These are phyloP conservation scores for Drosophila putrida DNA, from an alignment of 2,888 invertebrate species.

Conservation along the genomic window DNA sequence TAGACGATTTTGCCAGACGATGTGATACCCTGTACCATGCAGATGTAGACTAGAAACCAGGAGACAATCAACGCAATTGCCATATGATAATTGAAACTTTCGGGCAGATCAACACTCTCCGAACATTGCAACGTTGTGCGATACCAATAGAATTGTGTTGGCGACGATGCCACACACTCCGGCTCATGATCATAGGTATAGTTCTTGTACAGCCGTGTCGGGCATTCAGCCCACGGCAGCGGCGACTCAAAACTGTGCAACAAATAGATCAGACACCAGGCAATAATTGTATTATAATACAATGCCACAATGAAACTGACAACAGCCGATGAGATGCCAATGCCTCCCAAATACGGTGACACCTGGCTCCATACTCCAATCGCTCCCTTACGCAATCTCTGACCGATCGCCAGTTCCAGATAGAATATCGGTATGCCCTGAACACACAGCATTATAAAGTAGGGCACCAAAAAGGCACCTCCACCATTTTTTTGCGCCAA, in stretches of 20 bases:
- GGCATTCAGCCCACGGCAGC: constrained; percentile 96
- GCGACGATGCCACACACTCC: constrained; percentile 93
- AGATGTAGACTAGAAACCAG: constrained; percentile 97
- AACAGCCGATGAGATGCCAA: constrained; percentile 97
- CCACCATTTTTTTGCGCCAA: constrained; percentile 97
- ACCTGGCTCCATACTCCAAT: constrained; percentile 97
- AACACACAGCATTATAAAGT: constrained; percentile 96
- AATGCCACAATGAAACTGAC: constrained; percentile 98
- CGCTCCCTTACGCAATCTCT: constrained; percentile 95
- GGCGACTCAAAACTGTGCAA: constrained; percentile 96
- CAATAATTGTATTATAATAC: constrained; percentile 99
- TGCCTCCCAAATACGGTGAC: constrained; percentile 94
- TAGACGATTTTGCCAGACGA: constrained; percentile 98
- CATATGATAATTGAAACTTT: constrained; percentile 96
- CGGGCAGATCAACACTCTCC: constrained; percentile 93
- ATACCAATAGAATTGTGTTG: constrained; percentile 98
- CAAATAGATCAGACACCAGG: constrained; percentile 98
- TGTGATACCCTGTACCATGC: constrained; percentile 99
- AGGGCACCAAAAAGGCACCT: constrained; percentile 98
- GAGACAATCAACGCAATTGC: constrained; percentile 94
- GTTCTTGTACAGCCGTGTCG: constrained; percentile 92
- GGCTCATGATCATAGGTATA: constrained; percentile 92
- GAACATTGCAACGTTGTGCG: constrained; percentile 96
- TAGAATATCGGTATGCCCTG: constrained; percentile 99
- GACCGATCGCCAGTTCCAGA: constrained; percentile 97